Conservation (phyloP, 1,140 invertebrate genomes). For the Campoletis sonorensis region DNA sequence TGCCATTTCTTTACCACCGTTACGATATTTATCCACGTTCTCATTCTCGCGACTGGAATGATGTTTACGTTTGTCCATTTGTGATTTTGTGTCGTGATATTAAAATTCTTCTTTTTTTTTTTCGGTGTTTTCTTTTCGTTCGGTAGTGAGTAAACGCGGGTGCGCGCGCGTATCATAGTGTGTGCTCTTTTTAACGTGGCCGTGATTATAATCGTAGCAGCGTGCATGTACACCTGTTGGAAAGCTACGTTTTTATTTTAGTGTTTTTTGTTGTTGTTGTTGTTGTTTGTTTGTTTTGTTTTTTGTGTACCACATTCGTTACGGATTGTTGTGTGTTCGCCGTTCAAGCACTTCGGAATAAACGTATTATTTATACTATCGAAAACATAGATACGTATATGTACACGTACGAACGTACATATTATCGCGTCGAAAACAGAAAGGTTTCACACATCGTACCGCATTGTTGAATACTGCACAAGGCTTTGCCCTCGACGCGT, state of each 20-base stretch:
- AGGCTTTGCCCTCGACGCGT: too few relatives aligned
- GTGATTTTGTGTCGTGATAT: conserved; percentile 4
- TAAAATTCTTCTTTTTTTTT: not conserved
- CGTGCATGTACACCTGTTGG: conserved; percentile 21
- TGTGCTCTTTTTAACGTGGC: not conserved
- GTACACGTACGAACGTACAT: not conserved
- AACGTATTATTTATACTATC: not conserved
- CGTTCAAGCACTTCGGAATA: not conserved
- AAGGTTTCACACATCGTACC: too few relatives aligned
- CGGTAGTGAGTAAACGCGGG: not conserved
- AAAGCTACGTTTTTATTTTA: not conserved
- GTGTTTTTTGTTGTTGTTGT: too few relatives aligned
- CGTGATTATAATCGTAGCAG: not conserved
- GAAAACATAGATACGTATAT: not conserved
- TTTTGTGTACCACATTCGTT: not conserved
- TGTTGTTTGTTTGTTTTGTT: not conserved
- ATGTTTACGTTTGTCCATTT: not conserved
- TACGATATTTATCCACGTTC: too few relatives aligned
- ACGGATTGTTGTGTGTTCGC: not conserved
- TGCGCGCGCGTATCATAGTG: not conserved
- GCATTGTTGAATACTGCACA: too few relatives aligned
- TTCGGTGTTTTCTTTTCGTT: not conserved
- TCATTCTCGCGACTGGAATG: not conserved
- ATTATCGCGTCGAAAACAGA: not conserved
- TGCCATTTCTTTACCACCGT: too few relatives aligned